phyloP scores from a whole-genome alignment of 1,140 invertebrate genomes.

The Orchesella cincta region DNA sequence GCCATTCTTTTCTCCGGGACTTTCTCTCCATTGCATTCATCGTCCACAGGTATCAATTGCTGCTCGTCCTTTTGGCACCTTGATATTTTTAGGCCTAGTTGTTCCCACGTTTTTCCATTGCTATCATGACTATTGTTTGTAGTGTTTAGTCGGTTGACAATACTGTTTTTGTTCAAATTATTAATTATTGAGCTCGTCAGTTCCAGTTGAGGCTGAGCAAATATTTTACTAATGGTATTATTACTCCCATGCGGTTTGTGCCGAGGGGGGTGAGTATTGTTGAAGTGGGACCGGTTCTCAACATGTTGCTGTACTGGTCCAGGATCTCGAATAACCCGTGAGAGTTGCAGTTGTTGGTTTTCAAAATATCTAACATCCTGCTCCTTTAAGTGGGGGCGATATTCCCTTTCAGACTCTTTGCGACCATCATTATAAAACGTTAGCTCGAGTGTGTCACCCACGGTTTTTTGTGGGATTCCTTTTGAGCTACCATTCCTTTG shows the following conservation, averaged over 20 bases:
- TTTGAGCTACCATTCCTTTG: background rate
- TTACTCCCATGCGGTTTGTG: background rate
- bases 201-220: background rate
- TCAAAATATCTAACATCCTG: background rate
- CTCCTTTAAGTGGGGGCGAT: background rate
- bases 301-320: background rate
- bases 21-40: no score
- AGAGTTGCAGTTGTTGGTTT: conserved; percentile 4
- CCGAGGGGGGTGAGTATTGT: no score
- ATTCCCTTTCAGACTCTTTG: background rate
- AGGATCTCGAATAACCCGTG: conserved; percentile 4
- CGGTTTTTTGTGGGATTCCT: background rate
- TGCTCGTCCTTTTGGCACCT: conserved; percentile 19
- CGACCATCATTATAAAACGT: conserved; percentile 9
- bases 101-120: background rate
- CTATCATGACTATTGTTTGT: background rate
- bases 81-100: background rate
- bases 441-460: background rate
- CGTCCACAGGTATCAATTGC: no score
- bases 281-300: no score
- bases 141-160: no score
- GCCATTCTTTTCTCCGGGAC: background rate
- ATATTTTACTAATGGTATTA: background rate
- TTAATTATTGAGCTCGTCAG: conserved; percentile 1
- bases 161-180: background rate